Evolutionary conservation across 1,140 invertebrate species (phyloP).

Genomic region (Polypedilum pembai): DNA sequence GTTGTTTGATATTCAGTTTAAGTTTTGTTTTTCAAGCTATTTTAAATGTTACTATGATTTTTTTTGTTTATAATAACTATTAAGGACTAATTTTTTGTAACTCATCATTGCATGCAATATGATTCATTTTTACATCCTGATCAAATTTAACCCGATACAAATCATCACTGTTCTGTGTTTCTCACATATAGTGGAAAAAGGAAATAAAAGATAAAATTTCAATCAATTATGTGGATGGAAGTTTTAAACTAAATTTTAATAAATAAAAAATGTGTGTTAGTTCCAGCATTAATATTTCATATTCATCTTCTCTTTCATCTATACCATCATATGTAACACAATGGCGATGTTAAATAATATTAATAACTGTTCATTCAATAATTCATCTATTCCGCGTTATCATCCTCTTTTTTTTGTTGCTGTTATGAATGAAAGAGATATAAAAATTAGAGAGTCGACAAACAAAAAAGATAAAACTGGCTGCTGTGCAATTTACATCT

Average conservation of each 20-base stretch:
- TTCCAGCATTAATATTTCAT: slow-evolving; percentile 12
- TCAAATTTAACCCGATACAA: slow-evolving; percentile 5
- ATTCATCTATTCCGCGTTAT: slow-evolving; percentile 15
- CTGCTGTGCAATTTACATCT: neutral
- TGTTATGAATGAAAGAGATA: neutral
- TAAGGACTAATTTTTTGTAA: too few species aligned
- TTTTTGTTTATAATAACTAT: too few species aligned
- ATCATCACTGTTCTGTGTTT: neutral
- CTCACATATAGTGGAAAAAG: neutral
- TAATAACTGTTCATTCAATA: neutral
- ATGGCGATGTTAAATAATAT: neutral
- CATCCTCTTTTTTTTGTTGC: neutral
- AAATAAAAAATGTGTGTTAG: neutral
- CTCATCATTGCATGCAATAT: too few species aligned
- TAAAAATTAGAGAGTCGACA: neutral
- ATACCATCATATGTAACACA: neutral
- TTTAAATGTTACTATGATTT: too few species aligned
- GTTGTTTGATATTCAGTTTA: too few species aligned
- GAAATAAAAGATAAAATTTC: slow-evolving; percentile 8
- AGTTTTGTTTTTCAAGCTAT: too few species aligned
- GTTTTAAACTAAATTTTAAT: neutral
- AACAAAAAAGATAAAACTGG: neutral
- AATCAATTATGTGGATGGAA: neutral
- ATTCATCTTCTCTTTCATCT: neutral
- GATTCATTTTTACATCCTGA: neutral